Evolutionary conservation across 2,113 vertebrate genomes (phyloP).

Genomic region (Bujurquina vittata): DNA sequence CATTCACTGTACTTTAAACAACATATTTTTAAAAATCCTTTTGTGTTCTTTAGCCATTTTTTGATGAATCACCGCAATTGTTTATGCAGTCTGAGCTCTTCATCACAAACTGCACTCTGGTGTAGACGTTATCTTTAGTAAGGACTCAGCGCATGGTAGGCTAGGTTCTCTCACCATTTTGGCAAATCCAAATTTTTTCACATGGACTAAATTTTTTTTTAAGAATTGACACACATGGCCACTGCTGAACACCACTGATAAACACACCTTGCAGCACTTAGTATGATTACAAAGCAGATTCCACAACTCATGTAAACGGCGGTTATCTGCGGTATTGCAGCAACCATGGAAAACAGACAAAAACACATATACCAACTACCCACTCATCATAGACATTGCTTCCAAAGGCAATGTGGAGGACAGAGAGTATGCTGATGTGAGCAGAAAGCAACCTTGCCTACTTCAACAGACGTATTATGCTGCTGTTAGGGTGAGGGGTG

Average conservation of each 20-base stretch:
- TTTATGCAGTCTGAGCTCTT: background rate
- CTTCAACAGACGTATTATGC: conserved; percentile 68
- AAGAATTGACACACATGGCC: background rate
- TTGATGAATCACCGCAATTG: background rate
- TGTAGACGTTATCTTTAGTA: background rate
- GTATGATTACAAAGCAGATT: background rate
- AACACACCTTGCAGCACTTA: background rate
- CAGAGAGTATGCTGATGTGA: conserved; percentile 71
- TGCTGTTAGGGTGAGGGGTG: conserved; percentile 70
- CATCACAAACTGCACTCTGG: background rate
- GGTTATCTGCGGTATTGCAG: conserved; percentile 16
- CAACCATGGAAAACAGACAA: conserved; percentile 29
- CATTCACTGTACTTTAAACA: background rate
- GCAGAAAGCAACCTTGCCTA: conserved; percentile 65
- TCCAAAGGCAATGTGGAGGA: conserved; percentile 70
- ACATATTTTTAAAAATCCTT: background rate
- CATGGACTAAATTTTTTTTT: background rate
- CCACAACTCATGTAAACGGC: background rate
- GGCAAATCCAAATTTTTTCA: background rate
- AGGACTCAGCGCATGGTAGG: background rate
- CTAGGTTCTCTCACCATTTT: background rate
- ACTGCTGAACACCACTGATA: background rate
- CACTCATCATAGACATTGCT: conserved; percentile 23
- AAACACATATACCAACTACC: background rate
- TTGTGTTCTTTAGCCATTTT: background rate